Conservation (phyloP, 35 echinoderm and acorn worm genomes). For the Amphiura filiformis region DNA sequence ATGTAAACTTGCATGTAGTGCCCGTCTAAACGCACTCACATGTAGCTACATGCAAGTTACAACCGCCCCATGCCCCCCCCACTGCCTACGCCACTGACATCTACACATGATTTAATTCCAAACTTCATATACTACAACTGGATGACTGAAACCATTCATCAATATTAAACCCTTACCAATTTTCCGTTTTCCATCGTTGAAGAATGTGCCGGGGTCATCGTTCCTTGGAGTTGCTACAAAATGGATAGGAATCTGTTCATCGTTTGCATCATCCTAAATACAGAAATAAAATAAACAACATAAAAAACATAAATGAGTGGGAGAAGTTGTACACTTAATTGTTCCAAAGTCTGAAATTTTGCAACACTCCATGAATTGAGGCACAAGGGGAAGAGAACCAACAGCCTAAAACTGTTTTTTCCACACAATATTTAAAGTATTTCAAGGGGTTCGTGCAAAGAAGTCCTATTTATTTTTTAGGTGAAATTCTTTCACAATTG, state of each 20-base stretch:
- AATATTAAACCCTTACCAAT: conserved; percentile 70
- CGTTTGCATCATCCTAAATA: conserved; percentile 31
- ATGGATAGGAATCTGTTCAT: conserved; percentile 7
- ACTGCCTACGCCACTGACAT: no score
- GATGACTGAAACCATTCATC: no score
- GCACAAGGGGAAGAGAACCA: background rate
- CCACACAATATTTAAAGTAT: no score
- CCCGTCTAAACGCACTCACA: no score
- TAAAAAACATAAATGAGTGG: background rate
- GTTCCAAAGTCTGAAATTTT: background rate
- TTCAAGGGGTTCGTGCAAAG: no score
- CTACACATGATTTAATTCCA: no score
- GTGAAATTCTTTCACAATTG: no score
- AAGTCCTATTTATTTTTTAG: no score
- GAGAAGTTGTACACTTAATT: background rate
- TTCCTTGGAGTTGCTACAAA: conserved; percentile 26
- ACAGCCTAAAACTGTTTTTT: background rate
- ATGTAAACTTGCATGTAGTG: no score
- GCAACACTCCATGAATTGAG: background rate
- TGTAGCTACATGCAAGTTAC: no score
- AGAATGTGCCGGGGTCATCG: conserved; percentile 85
- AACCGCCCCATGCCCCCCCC: no score
- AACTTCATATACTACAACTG: no score
- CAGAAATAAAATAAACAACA: conserved; percentile 16
- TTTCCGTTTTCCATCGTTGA: conserved; percentile 82